These are phyloP conservation scores for Corythucha ciliata DNA, from an alignment of 2,888 invertebrate species.

Conservation along the genomic window DNA sequence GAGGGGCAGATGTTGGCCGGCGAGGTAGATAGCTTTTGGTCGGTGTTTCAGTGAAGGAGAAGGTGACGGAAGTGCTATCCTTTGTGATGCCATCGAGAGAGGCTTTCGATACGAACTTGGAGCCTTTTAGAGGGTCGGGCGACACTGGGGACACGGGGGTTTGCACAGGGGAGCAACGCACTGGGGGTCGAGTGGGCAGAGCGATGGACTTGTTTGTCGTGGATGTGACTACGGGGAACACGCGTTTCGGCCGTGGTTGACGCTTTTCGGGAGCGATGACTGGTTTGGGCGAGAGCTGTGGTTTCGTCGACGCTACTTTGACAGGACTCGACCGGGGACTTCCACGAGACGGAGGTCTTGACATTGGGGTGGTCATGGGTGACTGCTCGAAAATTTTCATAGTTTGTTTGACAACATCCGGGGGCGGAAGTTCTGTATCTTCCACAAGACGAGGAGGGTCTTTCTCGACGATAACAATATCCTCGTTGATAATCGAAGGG, in stretches of 20 bases:
- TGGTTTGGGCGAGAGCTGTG: conserved; percentile 45
- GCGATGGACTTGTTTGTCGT: conserved; percentile 22
- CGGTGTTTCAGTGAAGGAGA: conserved; percentile 39
- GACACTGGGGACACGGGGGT: neutral
- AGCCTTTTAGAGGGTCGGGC: conserved; percentile 1
- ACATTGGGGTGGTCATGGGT: conserved; percentile 36
- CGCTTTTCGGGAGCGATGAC: conserved; percentile 33
- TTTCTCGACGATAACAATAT: conserved; percentile 40
- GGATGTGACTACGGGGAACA: conserved; percentile 22
- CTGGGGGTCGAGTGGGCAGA: too few species aligned
- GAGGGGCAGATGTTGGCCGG: too few species aligned
- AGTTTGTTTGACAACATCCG: conserved; percentile 79
- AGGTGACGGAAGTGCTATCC: conserved; percentile 57
- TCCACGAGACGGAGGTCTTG: conserved; percentile 20
- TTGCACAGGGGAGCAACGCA: conserved; percentile 23
- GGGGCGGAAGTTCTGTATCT: conserved; percentile 67
- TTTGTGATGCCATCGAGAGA: conserved; percentile 58
- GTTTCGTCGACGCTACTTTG: conserved; percentile 39
- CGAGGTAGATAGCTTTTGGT: conserved; percentile 33
- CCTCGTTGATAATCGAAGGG: conserved; percentile 36
- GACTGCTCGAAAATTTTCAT: conserved; percentile 66
- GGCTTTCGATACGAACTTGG: conserved; percentile 24
- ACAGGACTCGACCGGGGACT: conserved; percentile 17
- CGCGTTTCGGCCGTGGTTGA: conserved; percentile 13
- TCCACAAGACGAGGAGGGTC: conserved; percentile 20